Percentiles rank a stretch among this genome's conserved stretches.
phyloP scores from a whole-genome alignment of 2,888 invertebrate genomes.

The Plagodis dolabraria region DNA sequence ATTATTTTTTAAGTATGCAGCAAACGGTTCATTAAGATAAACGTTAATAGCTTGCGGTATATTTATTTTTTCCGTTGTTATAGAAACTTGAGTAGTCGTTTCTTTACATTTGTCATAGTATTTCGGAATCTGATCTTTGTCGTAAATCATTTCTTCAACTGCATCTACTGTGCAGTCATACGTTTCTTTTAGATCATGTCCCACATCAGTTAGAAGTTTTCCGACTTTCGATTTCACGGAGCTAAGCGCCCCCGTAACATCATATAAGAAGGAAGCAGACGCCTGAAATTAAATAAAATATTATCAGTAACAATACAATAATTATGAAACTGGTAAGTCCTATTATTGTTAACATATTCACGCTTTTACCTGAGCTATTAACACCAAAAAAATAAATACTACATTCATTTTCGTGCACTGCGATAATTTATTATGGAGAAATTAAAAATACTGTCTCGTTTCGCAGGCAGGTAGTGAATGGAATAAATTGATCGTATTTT shows the following conservation, averaged over 20 bases:
- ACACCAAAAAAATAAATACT: slow-evolving; percentile 43
- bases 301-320: too few relatives aligned
- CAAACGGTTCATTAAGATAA: slow-evolving; percentile 4
- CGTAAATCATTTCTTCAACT: slow-evolving; percentile 53
- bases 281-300: slow-evolving; percentile 55
- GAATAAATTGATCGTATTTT: slow-evolving; percentile 5
- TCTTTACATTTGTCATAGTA: slow-evolving; percentile 42
- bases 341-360: slow-evolving; percentile 12
- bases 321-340: neutral
- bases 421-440: neutral
- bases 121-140: slow-evolving; percentile 34
- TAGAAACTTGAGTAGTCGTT: neutral
- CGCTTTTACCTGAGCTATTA: slow-evolving; percentile 51
- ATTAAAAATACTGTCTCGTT: slow-evolving; percentile 26
- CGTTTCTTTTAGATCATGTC: slow-evolving; percentile 65
- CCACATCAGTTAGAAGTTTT: slow-evolving; percentile 65
- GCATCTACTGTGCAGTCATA: slow-evolving; percentile 70
- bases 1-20: neutral
- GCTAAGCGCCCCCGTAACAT: slow-evolving; percentile 56
- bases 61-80: neutral
- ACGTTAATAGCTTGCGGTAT: slow-evolving; percentile 6
- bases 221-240: slow-evolving; percentile 62
- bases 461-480: slow-evolving; percentile 34
- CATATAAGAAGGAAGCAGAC: slow-evolving; percentile 60
- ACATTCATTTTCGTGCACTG: slow-evolving; percentile 36